A percentile compares a stretch with the other conserved stretches of the same genome.
phyloP scores from a whole-genome alignment of 2,888 invertebrate species.

The Andrena praecox region DNA sequence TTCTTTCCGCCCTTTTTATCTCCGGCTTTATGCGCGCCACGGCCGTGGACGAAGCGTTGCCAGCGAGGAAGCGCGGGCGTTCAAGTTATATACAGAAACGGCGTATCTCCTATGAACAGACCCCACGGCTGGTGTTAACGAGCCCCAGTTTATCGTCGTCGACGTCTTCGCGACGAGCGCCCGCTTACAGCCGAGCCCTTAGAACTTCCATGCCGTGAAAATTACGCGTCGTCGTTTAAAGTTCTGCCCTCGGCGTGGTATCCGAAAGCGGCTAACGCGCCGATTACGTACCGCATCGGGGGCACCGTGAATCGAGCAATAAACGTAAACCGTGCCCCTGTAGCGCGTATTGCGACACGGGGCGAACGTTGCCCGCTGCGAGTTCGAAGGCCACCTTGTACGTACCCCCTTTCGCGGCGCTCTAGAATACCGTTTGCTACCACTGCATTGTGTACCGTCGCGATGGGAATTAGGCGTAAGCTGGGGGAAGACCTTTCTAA shows the following conservation, averaged over 20 bases:
- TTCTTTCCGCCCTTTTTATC: constrained; percentile 47
- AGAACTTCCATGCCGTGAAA: constrained; percentile 51
- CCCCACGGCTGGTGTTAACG: constrained; percentile 68
- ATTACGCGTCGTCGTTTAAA: constrained; percentile 66
- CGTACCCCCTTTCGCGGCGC: too few relatives aligned
- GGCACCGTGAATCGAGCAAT: constrained; percentile 8
- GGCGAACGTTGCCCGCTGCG: not conserved
- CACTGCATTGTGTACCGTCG: too few relatives aligned
- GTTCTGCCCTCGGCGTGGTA: constrained; percentile 40
- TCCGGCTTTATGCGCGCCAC: constrained; percentile 23
- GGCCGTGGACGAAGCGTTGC: constrained; percentile 34
- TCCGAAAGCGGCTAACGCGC: constrained; percentile 50
- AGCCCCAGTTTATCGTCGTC: constrained; percentile 72
- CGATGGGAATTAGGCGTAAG: too few relatives aligned
- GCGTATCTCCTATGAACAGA: constrained; percentile 68
- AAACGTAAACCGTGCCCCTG: constrained; percentile 19
- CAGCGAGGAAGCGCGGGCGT: constrained; percentile 25
- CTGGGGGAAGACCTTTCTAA: not conserved
- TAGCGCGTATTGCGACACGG: not conserved
- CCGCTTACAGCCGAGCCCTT: not conserved
- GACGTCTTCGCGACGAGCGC: constrained; percentile 58
- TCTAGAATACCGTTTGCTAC: too few relatives aligned
- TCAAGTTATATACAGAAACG: constrained; percentile 63
- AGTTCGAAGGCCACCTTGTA: constrained; percentile 5
- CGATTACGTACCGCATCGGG: constrained; percentile 45